phyloP scores from a whole-genome alignment of 2,888 invertebrate genomes.

The Ectemnius lituratus region DNA sequence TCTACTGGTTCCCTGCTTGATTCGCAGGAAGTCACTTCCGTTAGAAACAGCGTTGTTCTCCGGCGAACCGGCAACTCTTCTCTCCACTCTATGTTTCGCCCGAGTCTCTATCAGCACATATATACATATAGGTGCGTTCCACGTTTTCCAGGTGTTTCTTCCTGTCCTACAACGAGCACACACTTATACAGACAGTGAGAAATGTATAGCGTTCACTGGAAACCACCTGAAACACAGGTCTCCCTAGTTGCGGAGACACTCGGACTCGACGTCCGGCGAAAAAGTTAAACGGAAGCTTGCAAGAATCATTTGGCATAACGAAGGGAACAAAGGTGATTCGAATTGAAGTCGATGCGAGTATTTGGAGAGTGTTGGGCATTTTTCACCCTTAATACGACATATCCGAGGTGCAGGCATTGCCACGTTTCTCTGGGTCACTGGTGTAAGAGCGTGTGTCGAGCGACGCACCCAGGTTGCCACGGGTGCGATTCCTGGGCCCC shows the following conservation, averaged over 20 bases:
- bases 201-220: too few species aligned
- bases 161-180: constrained; percentile 33
- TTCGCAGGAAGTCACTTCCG: constrained; percentile 61
- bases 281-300: too few species aligned
- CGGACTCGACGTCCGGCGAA: too few species aligned
- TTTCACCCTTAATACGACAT: constrained; percentile 1
- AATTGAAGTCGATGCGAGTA: too few species aligned
- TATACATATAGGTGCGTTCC: too few species aligned
- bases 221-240: too few species aligned
- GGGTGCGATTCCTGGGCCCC: constrained; percentile 22
- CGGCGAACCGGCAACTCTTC: constrained; percentile 43
- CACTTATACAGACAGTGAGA: not conserved
- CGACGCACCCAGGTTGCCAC: constrained; percentile 15
- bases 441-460: not conserved
- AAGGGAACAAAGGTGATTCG: too few species aligned
- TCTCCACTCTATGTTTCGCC: constrained; percentile 40
- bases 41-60: constrained; percentile 33
- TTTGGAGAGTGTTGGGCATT: not conserved
- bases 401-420: not conserved
- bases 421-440: not conserved
- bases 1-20: constrained; percentile 35
- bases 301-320: too few species aligned
- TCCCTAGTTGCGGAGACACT: too few species aligned
- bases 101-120: constrained; percentile 26
- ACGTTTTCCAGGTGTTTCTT: constrained; percentile 59